A percentile compares a stretch with the other conserved stretches of the same genome.
Conservation (phyloP, 2,888 invertebrate species). For the Rambutsinella grinnellia region DNA sequence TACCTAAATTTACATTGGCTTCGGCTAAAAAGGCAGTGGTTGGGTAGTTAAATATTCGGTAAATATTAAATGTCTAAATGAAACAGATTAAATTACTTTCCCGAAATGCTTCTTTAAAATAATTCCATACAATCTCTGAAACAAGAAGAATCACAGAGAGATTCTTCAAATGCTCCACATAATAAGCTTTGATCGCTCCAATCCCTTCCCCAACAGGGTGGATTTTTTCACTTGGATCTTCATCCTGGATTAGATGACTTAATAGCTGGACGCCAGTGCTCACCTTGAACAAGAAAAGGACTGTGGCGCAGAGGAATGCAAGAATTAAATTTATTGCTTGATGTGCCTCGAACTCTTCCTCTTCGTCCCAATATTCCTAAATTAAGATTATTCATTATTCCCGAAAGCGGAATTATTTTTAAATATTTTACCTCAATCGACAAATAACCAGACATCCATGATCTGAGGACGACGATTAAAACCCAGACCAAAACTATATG, state of each 20-base stretch:
- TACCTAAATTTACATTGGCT: conserved; percentile 34
- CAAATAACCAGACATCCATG: conserved; percentile 5
- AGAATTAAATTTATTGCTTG: conserved; percentile 45
- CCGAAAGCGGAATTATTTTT: background rate
- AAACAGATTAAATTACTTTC: background rate
- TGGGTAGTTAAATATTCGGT: conserved; percentile 48
- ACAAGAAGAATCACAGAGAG: conserved; percentile 47
- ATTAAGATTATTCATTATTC: conserved; percentile 4
- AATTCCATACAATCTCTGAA: conserved; percentile 53
- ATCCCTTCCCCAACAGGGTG: conserved; percentile 46
- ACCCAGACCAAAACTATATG: conserved; percentile 37
- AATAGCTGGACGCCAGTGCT: conserved; percentile 37
- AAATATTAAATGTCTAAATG: conserved; percentile 45
- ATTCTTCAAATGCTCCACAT: conserved; percentile 42
- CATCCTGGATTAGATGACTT: conserved; percentile 26
- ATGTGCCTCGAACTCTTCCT: conserved; percentile 36
- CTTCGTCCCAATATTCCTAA: conserved; percentile 51
- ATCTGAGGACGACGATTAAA: conserved; percentile 10
- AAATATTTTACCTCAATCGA: conserved; percentile 19
- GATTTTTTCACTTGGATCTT: conserved; percentile 40
- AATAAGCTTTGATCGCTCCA: conserved; percentile 32
- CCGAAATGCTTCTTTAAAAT: too few species aligned
- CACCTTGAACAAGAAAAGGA: conserved; percentile 47
- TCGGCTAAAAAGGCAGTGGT: conserved; percentile 49
- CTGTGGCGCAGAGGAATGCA: conserved; percentile 60